These are phyloP conservation scores for Parauchenoglanis ngamensis DNA, from an alignment of 2,797 vertebrate species.

Conservation along the genomic window DNA sequence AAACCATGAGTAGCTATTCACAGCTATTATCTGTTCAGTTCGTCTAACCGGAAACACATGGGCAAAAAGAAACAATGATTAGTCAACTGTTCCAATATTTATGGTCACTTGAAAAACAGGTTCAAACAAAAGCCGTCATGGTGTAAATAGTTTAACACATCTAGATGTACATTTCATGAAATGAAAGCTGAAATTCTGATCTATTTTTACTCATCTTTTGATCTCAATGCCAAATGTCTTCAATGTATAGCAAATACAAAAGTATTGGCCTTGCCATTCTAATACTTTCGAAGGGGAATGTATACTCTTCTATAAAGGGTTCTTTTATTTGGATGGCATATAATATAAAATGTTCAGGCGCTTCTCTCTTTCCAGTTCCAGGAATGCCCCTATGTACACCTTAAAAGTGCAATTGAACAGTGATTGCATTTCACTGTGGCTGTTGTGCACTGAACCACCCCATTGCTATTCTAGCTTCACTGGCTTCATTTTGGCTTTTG, in stretches of 20 bases:
- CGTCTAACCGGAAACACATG: neutral
- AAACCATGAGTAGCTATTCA: neutral
- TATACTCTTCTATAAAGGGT: neutral
- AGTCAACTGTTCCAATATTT: neutral
- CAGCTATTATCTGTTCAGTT: neutral
- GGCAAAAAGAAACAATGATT: neutral
- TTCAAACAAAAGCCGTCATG: neutral
- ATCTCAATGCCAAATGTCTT: neutral
- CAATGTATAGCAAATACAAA: neutral
- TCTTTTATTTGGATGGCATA: neutral
- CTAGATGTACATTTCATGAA: neutral
- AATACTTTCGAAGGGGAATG: neutral
- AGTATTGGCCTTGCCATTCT: neutral
- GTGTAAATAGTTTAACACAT: neutral
- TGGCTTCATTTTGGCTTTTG: neutral
- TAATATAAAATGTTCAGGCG: neutral
- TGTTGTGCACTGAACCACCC: neutral
- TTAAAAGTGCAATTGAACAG: neutral
- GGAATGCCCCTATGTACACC: neutral
- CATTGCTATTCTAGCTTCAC: neutral
- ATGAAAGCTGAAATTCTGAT: neutral
- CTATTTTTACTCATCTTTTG: neutral
- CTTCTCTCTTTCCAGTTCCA: neutral
- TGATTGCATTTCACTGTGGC: neutral
- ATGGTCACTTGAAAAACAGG: neutral